A percentile compares a stretch with the other conserved stretches of the same genome.
Conservation (phyloP, 2,797 vertebrate genomes). For the Sciurus vulgaris region DNA sequence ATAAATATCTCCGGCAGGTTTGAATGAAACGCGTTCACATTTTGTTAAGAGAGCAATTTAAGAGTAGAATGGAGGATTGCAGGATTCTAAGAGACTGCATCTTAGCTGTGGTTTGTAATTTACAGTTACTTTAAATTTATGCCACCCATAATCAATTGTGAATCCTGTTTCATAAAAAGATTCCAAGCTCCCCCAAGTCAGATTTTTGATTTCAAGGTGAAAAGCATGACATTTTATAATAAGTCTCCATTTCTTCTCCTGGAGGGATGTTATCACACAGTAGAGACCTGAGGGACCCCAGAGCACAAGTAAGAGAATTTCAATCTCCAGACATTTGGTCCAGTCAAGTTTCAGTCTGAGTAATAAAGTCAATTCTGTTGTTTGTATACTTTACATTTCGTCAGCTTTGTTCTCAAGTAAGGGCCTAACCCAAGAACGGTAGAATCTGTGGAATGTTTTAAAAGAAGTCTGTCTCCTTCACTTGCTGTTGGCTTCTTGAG, state of each 20-base stretch:
- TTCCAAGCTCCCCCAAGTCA: slow-evolving; percentile 2
- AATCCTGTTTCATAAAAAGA: slow-evolving; percentile 43
- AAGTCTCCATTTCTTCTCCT: not conserved
- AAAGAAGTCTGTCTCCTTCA: not conserved
- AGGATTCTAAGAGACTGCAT: not conserved
- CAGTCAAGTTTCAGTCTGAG: not conserved
- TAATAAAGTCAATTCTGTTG: not conserved
- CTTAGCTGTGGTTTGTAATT: slow-evolving; percentile 35
- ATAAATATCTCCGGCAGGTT: not conserved
- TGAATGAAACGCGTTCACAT: not conserved
- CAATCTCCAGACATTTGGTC: not conserved
- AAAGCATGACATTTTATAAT: not conserved
- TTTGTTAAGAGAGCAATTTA: slow-evolving; percentile 11
- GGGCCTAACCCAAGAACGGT: not conserved
- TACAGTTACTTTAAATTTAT: not conserved
- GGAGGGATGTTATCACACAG: not conserved
- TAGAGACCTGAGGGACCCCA: not conserved
- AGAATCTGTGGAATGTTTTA: not conserved
- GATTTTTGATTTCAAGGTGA: slow-evolving; percentile 49
- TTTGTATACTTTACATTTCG: not conserved
- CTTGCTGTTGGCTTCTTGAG: not conserved
- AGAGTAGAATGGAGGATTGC: not conserved
- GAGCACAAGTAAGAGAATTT: not conserved
- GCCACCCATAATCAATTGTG: not conserved
- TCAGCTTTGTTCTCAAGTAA: not conserved